Evolutionary conservation across 2,113 vertebrate genomes (phyloP).

Genomic region (Caranx melampygus): DNA sequence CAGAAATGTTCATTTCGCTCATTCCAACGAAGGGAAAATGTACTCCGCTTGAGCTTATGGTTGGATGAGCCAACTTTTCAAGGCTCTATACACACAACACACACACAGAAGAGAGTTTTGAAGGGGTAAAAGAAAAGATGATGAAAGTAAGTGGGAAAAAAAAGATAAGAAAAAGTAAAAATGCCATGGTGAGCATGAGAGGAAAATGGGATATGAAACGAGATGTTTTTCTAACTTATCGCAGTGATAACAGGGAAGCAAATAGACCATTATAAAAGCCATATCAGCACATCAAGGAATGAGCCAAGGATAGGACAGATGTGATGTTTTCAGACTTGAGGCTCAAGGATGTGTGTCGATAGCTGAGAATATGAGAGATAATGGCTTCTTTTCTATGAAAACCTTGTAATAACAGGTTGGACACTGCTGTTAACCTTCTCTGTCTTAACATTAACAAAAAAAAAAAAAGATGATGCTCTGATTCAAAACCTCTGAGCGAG

Average conservation of each 20-base stretch:
- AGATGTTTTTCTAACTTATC: slow-evolving; percentile 57
- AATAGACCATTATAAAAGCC: slow-evolving; percentile 45
- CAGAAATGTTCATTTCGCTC: slow-evolving; percentile 74
- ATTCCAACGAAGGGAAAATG: slow-evolving; percentile 67
- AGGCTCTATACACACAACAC: slow-evolving; percentile 41
- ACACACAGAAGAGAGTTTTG: slow-evolving; percentile 29
- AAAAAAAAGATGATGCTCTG: slow-evolving; percentile 25
- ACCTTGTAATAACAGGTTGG: slow-evolving; percentile 14
- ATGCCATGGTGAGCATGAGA: slow-evolving; percentile 25
- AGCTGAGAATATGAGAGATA: slow-evolving; percentile 28
- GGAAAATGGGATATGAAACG: slow-evolving; percentile 64
- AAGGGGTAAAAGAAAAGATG: slow-evolving; percentile 56
- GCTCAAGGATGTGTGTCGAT: slow-evolving; percentile 28
- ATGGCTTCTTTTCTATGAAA: slow-evolving; percentile 27
- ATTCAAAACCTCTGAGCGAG: slow-evolving; percentile 8
- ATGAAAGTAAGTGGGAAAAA: slow-evolving; percentile 47
- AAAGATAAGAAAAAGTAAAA: slow-evolving; percentile 62
- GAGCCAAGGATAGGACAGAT: slow-evolving; percentile 23
- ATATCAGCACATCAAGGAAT: slow-evolving; percentile 49
- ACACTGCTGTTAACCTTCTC: slow-evolving; percentile 11
- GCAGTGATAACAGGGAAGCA: slow-evolving; percentile 46
- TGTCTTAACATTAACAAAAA: background rate
- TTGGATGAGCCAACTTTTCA: slow-evolving; percentile 71
- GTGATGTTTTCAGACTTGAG: slow-evolving; percentile 31
- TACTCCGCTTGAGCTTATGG: slow-evolving; percentile 65